Percentiles rank a stretch among this genome's conserved stretches.
These are phyloP conservation scores for Malurus splendens DNA, from an alignment of 2,797 vertebrate species.

Conservation along the genomic window DNA sequence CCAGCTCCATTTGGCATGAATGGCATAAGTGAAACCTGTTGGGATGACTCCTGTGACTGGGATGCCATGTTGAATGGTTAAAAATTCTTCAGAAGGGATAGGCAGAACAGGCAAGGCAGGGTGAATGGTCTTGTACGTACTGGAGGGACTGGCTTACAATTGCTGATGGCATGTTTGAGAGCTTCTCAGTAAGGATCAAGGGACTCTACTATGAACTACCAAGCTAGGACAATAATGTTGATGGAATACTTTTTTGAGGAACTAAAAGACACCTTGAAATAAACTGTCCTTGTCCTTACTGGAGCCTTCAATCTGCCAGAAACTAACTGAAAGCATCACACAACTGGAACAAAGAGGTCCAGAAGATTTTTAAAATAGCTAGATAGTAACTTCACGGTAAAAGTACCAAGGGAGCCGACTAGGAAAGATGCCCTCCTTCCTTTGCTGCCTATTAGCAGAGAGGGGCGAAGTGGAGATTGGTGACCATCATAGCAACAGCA, in stretches of 20 bases:
- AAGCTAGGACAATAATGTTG: background rate
- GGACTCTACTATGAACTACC: background rate
- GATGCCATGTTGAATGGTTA: background rate
- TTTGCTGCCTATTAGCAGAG: background rate
- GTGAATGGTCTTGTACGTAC: background rate
- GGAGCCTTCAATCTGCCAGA: background rate
- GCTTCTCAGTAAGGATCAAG: background rate
- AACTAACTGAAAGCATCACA: background rate
- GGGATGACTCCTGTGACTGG: background rate
- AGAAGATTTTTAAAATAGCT: background rate
- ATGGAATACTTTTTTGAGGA: background rate
- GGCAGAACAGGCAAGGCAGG: background rate
- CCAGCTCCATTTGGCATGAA: background rate
- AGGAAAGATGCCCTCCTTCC: background rate
- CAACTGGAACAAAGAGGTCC: background rate
- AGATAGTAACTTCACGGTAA: background rate
- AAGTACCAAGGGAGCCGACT: background rate
- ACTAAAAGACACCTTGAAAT: background rate
- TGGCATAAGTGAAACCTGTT: background rate
- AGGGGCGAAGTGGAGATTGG: background rate
- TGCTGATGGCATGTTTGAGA: background rate
- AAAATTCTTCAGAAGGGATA: background rate
- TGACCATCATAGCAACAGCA: background rate
- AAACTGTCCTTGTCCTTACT: background rate
- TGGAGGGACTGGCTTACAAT: background rate